phyloP scores from a whole-genome alignment of 2,797 vertebrate species.

The Poecilia velifera region DNA sequence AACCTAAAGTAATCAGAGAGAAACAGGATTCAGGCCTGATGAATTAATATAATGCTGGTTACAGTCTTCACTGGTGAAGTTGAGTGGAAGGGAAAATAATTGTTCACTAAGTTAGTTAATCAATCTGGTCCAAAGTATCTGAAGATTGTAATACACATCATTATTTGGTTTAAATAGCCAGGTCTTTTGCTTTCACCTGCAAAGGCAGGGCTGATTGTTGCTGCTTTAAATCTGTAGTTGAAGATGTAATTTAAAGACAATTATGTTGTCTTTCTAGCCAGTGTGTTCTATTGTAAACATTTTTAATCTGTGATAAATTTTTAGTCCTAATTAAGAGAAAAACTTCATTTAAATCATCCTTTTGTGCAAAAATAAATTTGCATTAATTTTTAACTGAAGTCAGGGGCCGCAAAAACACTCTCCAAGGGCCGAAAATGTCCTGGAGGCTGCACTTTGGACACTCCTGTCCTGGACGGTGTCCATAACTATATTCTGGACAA shows the following conservation, averaged over 20 bases:
- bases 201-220: not conserved
- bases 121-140: not conserved
- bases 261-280: too few species aligned
- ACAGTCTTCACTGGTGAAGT: not conserved
- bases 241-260: not conserved
- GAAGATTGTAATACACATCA: not conserved
- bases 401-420: too few species aligned
- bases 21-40: not conserved
- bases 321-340: too few species aligned
- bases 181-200: too few species aligned
- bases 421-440: too few species aligned
- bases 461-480: not conserved
- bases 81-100: not conserved
- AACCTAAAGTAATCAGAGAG: constrained; percentile 36
- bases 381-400: too few species aligned
- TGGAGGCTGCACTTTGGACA: too few species aligned
- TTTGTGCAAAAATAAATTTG: too few species aligned
- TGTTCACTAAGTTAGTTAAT: not conserved
- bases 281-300: too few species aligned
- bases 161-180: not conserved
- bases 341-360: too few species aligned
- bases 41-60: not conserved
- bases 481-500: not conserved
- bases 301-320: too few species aligned
- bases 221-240: not conserved